Evolutionary conservation across 2,113 vertebrate genomes (phyloP).

Genomic region (Amphilophus citrinellus): DNA sequence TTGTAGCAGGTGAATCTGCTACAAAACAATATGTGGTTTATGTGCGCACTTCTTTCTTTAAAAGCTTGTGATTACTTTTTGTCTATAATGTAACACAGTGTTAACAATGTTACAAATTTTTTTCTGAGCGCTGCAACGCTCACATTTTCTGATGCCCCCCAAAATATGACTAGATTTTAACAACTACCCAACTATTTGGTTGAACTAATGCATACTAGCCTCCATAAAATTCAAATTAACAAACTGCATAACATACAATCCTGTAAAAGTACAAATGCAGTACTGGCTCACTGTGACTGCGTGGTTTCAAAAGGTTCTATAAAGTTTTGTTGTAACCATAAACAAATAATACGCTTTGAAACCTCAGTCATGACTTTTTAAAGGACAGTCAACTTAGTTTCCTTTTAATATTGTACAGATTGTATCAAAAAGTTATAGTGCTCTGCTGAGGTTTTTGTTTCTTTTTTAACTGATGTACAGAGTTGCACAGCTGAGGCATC

Average conservation of each 20-base stretch:
- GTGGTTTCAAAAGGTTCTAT: background rate
- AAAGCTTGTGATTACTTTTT: too few relatives aligned
- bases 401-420: background rate
- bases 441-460: background rate
- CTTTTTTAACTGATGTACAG: background rate
- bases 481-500: background rate
- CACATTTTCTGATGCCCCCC: background rate
- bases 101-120: background rate
- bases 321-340: background rate
- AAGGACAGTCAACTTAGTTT: background rate
- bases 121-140: background rate
- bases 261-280: background rate
- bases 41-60: too few relatives aligned
- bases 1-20: too few relatives aligned
- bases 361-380: background rate
- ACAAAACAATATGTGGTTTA: too few relatives aligned
- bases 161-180: accelerated
- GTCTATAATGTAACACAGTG: background rate
- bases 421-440: background rate
- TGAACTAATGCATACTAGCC: background rate
- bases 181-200: background rate
- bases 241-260: background rate
- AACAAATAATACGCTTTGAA: background rate
- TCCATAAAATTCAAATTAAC: background rate
- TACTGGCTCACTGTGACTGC: background rate